phyloP scores from a whole-genome alignment of 2,113 vertebrate genomes.

The Eulacestoma nigropectus region DNA sequence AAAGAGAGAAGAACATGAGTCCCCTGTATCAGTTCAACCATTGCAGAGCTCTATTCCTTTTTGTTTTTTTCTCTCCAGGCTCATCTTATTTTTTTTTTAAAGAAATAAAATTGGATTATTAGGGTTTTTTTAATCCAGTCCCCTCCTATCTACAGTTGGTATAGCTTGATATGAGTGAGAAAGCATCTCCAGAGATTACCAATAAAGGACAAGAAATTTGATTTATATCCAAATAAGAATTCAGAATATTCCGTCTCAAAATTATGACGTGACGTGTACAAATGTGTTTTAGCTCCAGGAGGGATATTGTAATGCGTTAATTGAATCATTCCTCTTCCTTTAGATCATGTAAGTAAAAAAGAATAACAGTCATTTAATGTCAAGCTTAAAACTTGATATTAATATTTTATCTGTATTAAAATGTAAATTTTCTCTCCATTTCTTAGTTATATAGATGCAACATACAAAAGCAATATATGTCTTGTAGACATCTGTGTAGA shows the following conservation, averaged over 20 bases:
- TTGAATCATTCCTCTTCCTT: not conserved
- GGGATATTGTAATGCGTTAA: not conserved
- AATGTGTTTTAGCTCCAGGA: not conserved
- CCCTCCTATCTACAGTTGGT: rapidly evolving
- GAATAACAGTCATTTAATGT: not conserved
- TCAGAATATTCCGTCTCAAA: not conserved
- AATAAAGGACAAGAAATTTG: not conserved
- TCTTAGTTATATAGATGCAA: not conserved
- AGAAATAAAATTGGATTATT: not conserved
- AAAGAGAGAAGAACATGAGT: not conserved
- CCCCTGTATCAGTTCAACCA: not conserved
- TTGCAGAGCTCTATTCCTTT: not conserved
- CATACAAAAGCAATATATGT: not conserved
- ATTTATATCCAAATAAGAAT: not conserved
- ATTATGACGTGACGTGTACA: not conserved
- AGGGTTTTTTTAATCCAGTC: rapidly evolving
- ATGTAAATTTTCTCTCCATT: not conserved
- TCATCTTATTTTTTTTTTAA: not conserved
- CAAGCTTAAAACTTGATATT: not conserved
- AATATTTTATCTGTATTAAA: not conserved
- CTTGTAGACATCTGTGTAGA: not conserved
- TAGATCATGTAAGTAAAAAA: not conserved
- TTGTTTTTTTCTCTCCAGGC: not conserved
- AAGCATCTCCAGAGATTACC: not conserved
- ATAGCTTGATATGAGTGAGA: not conserved